These are phyloP conservation scores for Neotragus pygmaeus DNA, from an alignment of 2,113 vertebrate genomes.

Conservation along the genomic window DNA sequence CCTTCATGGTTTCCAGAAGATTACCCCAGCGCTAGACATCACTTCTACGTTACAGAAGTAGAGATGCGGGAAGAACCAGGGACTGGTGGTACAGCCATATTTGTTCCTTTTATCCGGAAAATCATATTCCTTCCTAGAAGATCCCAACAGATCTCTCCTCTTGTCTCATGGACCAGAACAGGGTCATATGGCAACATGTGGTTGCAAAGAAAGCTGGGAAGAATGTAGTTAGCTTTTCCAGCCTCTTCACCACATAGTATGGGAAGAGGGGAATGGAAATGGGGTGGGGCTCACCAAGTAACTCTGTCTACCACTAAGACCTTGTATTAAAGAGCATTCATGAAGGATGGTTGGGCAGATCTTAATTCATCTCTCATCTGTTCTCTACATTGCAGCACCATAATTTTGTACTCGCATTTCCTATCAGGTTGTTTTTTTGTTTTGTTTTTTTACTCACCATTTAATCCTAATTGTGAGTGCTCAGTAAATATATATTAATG, in stretches of 20 bases:
- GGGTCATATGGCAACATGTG: not conserved
- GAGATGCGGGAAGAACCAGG: not conserved
- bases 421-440: not conserved
- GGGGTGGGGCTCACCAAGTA: not conserved
- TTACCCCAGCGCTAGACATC: not conserved
- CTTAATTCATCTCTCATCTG: not conserved
- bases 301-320: not conserved
- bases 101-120: not conserved
- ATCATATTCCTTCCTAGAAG: not conserved
- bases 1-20: not conserved
- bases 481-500: not conserved
- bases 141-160: not conserved
- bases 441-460: not conserved
- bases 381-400: not conserved
- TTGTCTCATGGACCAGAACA: not conserved
- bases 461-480: not conserved
- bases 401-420: not conserved
- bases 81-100: not conserved
- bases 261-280: not conserved
- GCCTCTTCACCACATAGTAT: not conserved
- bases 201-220: not conserved
- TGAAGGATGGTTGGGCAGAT: not conserved
- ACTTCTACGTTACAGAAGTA: not conserved
- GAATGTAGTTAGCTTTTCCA: not conserved
- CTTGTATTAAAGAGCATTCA: not conserved